Evolutionary conservation across 1,140 invertebrate species (phyloP), one percentile per base, ranked within the genome.

Genomic region (Aphelenchoides besseyi): DNA sequence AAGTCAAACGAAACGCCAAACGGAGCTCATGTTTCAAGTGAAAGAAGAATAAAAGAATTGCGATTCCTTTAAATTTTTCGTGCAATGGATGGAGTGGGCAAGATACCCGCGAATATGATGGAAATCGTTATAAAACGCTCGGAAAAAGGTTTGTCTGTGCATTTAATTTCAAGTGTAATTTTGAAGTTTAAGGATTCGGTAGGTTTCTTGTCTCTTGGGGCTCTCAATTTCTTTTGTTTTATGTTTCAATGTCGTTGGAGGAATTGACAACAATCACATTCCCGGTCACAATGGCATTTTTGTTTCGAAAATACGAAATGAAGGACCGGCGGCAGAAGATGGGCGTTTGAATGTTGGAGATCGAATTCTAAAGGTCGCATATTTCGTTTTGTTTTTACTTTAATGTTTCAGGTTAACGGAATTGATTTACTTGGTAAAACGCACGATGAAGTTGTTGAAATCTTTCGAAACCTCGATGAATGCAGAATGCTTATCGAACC

Each of bases 211-310:
- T n/a, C n/a, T n/a, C n/a, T n/a, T n/a, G n/a, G n/a, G n/a, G n/a
- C n/a, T n/a, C n/a, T n/a, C n/a, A n/a, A n/a, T n/a, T n/a, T 12
- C 1, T 79, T 59, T 69, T 86, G 86, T 86, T 72, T 77, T 87
- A 16, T 86, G 86, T 29, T 87, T 87, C 76, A 87, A 87, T 74
- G 87, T 87, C 28, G 73, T 85, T 68, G 86, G 86, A 59, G 86
- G 86, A 29, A 75, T 77, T 28, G 86, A 87, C 66, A 78, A 80
- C 41, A 86, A 83, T 18, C 82, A 87, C 68, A 78, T 87, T 30
- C 76, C 77, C 23, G 85, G 82, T 23, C 85, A 87, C 69, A 64
- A 72, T 67, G 86, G 86, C 30, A 86, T 87, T 16, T 87, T 86
- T 80, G 82, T 87, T 8, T 85, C 85, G 18, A 84, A 84, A 69